phyloP scores from a whole-genome alignment of 2,113 vertebrate genomes.

The Struthio camelus region DNA sequence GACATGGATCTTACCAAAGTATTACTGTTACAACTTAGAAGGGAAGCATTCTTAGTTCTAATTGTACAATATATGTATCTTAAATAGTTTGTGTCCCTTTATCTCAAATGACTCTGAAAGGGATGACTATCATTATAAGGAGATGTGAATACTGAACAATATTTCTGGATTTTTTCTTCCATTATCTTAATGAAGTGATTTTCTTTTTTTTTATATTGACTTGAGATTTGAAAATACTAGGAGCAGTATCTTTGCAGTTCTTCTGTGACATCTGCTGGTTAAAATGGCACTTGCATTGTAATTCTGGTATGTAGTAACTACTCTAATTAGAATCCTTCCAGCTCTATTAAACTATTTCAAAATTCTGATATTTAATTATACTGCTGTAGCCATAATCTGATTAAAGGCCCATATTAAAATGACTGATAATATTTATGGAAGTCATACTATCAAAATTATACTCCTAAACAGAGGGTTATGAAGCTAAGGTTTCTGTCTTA shows the following conservation, averaged over 20 bases:
- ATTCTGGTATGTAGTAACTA: background rate
- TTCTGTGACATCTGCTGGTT: conserved; percentile 56
- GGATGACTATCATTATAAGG: background rate
- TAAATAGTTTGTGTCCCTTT: background rate
- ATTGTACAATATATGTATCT: background rate
- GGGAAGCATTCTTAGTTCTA: background rate
- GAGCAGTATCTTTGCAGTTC: background rate
- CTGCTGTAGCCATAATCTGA: background rate
- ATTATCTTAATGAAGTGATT: background rate
- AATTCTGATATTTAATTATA: background rate
- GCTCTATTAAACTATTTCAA: background rate
- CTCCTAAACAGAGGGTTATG: background rate
- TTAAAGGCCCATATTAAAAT: background rate
- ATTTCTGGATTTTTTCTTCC: background rate
- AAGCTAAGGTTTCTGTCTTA: background rate
- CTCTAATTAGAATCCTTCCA: background rate
- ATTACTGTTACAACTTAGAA: background rate
- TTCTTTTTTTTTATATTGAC: background rate
- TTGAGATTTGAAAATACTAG: background rate
- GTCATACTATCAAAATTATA: background rate
- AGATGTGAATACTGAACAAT: background rate
- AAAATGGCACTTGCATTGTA: background rate
- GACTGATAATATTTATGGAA: background rate
- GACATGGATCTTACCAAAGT: background rate
- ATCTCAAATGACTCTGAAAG: background rate